Evolutionary conservation across 2,888 invertebrate species (phyloP), one percentile per base, ranked within the genome.

Genomic region (Metallyticus violacea): DNA sequence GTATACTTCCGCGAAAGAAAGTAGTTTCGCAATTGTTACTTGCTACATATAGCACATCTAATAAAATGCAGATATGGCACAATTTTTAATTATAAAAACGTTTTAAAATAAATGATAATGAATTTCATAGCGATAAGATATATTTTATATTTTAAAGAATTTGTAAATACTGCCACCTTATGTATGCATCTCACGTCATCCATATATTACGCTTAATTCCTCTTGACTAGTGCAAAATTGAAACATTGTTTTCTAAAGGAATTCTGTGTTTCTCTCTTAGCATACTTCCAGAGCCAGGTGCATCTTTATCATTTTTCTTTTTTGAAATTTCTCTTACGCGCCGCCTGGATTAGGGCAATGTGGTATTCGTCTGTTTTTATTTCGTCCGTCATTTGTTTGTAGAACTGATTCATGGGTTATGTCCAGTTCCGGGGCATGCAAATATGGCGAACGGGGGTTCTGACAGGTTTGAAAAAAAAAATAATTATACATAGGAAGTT

Each of bases 361-460:
- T 29, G 29, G 5, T 6, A 7, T 25, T 77, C 83, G 27, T 77
- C n/a, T 83, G 82, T 82, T 82, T 62, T 25, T 9, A 25, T 25
- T 62, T 62, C 22, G 40, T 0, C 62, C 6, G 77, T 76, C 76
- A 82, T 27, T 62, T 85, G 30, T 85, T 78, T 6, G 22, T 9
- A 26, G 30, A 77, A n/a, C 77, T 81, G 86, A n/a, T 30, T 28
- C 27, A 7, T 81, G 79, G 79, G 30, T n/a, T 22, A 84, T 28
- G 29, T 86, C 86, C 86, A 76, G 83, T 77, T 86, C 86, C 83
- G 86, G 26, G 79, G 26, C 82, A 83, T 85, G 78, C 77, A 86
- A 87, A 87, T 86, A 91, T 91, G 91, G 91, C 91, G 90, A 91
- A 91, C 90, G 91, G 91, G 90, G 91, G 90, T 90, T 90, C 90